A percentile compares a stretch with the other conserved stretches of the same genome.
Conservation (phyloP, 2,888 invertebrate genomes). For the Hanleya hanleyi region DNA sequence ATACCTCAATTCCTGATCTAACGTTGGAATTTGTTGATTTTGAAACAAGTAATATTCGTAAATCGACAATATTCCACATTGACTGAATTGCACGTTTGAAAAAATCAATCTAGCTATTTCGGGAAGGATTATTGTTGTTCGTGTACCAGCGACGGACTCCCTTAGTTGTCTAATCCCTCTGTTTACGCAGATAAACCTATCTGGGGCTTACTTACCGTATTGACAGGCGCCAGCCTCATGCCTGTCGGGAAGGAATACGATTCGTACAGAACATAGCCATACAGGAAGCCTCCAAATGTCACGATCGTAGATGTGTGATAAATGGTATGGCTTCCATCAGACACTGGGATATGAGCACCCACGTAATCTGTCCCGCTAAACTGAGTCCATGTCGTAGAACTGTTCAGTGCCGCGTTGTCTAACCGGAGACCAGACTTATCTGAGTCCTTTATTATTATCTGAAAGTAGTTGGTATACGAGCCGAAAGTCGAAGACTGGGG, state of each 20-base stretch:
- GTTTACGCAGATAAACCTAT: no score
- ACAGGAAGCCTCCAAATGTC: conserved; percentile 50
- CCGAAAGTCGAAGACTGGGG: conserved; percentile 39
- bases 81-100: no score
- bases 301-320: conserved; percentile 44
- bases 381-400: conserved; percentile 24
- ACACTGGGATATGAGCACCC: conserved; percentile 39
- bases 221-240: conserved; percentile 42
- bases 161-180: no score
- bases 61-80: no score
- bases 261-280: conserved; percentile 49
- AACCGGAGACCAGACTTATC: conserved; percentile 37
- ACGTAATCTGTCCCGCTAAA: conserved; percentile 38
- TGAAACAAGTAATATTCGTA: no score
- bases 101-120: no score
- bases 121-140: no score
- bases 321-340: conserved; percentile 44
- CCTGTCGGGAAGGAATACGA: conserved; percentile 56
- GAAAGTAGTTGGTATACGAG: conserved; percentile 40
- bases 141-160: no score
- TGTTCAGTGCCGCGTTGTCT: conserved; percentile 31
- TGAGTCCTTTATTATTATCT: conserved; percentile 40
- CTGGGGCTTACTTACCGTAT: conserved; percentile 30
- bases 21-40: no score
- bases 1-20: no score